A percentile compares a stretch with the other conserved stretches of the same genome.
Evolutionary conservation across 2,888 invertebrate species (phyloP).

Genomic region (Formica aserva): DNA sequence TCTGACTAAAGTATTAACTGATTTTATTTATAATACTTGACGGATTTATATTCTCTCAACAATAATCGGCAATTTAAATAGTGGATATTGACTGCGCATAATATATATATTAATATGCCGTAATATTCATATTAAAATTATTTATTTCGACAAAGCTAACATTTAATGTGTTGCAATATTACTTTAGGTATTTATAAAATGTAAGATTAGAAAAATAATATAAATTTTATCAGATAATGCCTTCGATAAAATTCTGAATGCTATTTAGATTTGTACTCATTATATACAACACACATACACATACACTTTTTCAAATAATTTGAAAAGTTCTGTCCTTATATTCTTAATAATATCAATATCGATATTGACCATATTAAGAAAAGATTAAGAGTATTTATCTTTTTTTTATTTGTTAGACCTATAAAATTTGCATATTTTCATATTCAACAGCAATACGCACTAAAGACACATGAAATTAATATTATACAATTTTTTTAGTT

Average conservation of each 20-base stretch:
- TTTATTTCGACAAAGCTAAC: conserved; percentile 36
- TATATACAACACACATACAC: background rate
- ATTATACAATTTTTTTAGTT: background rate
- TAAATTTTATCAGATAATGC: conserved; percentile 23
- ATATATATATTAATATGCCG: conserved; percentile 20
- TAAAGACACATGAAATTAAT: background rate
- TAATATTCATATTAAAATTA: conserved; percentile 34
- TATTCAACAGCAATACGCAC: background rate
- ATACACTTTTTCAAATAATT: background rate
- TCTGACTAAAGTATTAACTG: conserved; percentile 20
- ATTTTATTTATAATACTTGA: conserved; percentile 47
- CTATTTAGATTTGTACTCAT: background rate
- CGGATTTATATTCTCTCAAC: conserved; percentile 41
- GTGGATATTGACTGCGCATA: conserved; percentile 44
- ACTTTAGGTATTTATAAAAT: background rate
- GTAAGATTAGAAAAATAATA: conserved; percentile 16
- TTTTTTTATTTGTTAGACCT: background rate
- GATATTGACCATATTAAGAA: background rate
- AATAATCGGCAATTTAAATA: conserved; percentile 44
- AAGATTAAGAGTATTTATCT: background rate
- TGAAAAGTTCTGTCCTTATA: background rate
- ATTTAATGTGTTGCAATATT: conserved; percentile 30
- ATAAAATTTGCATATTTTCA: background rate
- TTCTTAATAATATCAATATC: background rate
- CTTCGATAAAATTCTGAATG: background rate